Evolutionary conservation across 2,797 vertebrate genomes (phyloP).

Genomic region (Acropternis orthonyx): DNA sequence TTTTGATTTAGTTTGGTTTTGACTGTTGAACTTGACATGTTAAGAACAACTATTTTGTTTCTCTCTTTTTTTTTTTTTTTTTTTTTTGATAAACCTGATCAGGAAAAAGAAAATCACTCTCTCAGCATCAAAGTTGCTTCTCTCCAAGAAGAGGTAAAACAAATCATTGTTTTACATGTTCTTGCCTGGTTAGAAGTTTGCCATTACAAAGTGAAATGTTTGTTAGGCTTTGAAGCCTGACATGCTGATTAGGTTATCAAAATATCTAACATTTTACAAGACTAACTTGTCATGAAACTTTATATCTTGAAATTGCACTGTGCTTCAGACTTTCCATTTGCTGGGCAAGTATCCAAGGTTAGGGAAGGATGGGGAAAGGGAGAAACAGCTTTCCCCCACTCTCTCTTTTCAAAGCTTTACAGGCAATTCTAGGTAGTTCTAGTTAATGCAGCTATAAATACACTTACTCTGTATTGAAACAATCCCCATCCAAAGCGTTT

Average conservation of each 20-base stretch:
- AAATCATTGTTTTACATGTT: background rate
- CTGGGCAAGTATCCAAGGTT: background rate
- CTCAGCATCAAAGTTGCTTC: slow-evolving; percentile 82
- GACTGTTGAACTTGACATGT: background rate
- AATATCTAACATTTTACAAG: background rate
- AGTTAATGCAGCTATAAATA: background rate
- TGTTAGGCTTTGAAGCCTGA: background rate
- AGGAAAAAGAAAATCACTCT: slow-evolving; percentile 88
- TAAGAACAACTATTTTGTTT: background rate
- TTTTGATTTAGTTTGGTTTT: background rate
- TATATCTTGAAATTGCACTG: background rate
- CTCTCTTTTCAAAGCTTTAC: background rate
- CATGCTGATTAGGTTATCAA: background rate
- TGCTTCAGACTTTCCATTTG: background rate
- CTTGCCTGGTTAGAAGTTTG: background rate
- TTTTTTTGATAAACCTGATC: background rate
- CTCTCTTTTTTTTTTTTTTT: background rate
- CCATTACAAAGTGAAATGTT: background rate
- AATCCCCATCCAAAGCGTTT: background rate
- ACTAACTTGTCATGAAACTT: background rate
- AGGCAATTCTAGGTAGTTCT: background rate
- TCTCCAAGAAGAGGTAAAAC: slow-evolving; percentile 89
- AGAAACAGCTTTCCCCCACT: rapidly evolving
- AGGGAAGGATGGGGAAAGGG: background rate
- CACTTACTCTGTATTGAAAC: background rate